Base-by-base conservation (phyloP, 2,113 vertebrate species). In the Conger conger region DNA sequence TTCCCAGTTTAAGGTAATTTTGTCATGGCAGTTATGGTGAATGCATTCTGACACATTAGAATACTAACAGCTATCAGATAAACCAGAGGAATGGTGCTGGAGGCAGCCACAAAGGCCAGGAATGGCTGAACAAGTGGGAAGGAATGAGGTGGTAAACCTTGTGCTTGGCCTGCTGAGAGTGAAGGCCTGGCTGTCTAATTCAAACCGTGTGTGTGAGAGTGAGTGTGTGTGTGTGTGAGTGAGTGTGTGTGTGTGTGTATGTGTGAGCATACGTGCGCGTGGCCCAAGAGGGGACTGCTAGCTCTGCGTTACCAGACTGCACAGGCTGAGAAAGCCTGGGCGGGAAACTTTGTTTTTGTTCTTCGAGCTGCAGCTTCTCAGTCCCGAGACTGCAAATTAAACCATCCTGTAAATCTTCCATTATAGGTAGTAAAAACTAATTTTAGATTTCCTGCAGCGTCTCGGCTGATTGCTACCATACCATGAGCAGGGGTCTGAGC, bases 401-500 rank as follows among this genome's bases (percentile, higher is more conserved):
- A 92, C 90, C 92, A 92, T 94, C 92, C 93, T 90, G 91, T 96
- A 96, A 95, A 96, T 96, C 92, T 92, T 95, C 93, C 91, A 92
- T 94, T 94, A 93, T 93, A 95, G 95, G 94, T 93, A 95, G 93
- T 96, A 94, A 96, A 96, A 93, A 90, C 95, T 96, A 95, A 96
- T 95, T 97, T 96, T 96, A 95, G 95, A 94, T 94, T 95, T 95
- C 94, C 96, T 95, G 93, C 90, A 85, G 91, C 89, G 89, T 94
- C 93, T 91, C 88, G 91, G 90, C 88, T 95, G 94, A 94, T 96
- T 90, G 93, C 91, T 95, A 88, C 92, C 94, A 92, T 94, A 92
- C 90, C 92, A 91, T 90, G 63, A 27, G 18, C 8, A 79, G 87
- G 90, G 92, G 90, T 91, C 90, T 77, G 83, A 92, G 91, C 89